Evolutionary conservation across 2,888 invertebrate species (phyloP).

Genomic region (Ophion obscuratus): DNA sequence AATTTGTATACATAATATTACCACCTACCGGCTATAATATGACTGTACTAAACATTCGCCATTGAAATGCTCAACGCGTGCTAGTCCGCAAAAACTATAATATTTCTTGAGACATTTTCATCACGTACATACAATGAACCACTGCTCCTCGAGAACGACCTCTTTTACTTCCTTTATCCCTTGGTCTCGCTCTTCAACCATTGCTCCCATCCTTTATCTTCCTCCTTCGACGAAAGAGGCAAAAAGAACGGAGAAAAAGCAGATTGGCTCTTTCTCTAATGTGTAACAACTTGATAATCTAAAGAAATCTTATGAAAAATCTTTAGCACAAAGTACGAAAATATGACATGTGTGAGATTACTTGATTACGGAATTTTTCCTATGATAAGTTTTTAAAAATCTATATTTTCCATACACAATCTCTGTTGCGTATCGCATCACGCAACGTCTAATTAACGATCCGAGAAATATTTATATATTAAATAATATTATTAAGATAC

Average conservation of each 20-base stretch:
- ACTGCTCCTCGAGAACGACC: constrained; percentile 24
- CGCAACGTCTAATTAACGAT: too few species aligned
- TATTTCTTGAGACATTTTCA: constrained; percentile 56
- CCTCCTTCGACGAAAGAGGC: background rate
- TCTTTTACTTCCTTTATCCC: background rate
- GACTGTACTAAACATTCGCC: constrained; percentile 50
- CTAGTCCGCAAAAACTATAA: constrained; percentile 57
- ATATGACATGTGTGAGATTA: too few species aligned
- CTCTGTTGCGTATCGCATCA: too few species aligned
- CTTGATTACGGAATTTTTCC: too few species aligned
- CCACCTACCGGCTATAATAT: background rate
- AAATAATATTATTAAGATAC: too few species aligned
- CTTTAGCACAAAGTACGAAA: too few species aligned
- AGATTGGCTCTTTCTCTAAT: background rate
- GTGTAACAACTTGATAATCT: background rate
- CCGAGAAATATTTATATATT: too few species aligned
- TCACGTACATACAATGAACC: constrained; percentile 64
- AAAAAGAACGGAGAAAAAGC: background rate
- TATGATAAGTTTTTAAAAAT: too few species aligned
- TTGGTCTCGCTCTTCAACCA: background rate
- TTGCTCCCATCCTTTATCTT: background rate
- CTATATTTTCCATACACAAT: too few species aligned
- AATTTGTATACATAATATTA: constrained; percentile 9
- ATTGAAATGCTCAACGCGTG: constrained; percentile 64
- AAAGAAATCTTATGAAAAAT: background rate